Evolutionary conservation across 2,888 invertebrate genomes (phyloP), one percentile per base, ranked within the genome.

Genomic region (Agrotis puta): DNA sequence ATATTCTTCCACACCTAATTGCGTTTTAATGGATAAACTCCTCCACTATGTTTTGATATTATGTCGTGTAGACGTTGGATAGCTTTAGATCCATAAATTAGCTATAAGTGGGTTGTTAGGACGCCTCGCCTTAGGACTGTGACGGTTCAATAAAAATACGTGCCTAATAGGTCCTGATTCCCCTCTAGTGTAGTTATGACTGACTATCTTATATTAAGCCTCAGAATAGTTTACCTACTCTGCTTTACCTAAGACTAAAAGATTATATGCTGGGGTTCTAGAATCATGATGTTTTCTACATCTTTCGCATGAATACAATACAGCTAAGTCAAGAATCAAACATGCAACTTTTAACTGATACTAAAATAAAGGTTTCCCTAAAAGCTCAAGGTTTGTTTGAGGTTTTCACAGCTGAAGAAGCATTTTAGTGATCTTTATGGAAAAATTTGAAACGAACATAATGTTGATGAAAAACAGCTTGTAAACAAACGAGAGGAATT

Each of bases 21-120:
- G 59, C 58, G 22, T 14, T 22, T 39, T 77, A 62, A 79, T 80
- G 85, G 75, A 75, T 82, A 83, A 75, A 73, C 69, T 79, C 74
- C 64, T 54, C 27, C 20, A 54, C 18, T 9, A 22, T 64, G 57
- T 51, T 56, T 79, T 58, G 51, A 43, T 24, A 57, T 71, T 50
- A 45, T 65, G 58, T 63, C 57, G 59, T 56, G 39, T 16, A 68
- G 54, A 69, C 68, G 13, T 66, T 50, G 48, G 48, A 68, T 54
- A 58, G 64, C 54, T 27, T 56, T 51, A 73, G 71, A 62, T 69
- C 77, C 79, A 62, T 85, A 85, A 85, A 84, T 84, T 65, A 70
- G 47, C 70, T 70, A 54, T 79, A 81, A 85, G 75, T 81, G 79
- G 73, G 50, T 68, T 70, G 67, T 68, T 59, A 74, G 68, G 61